A percentile compares a stretch with the other conserved stretches of the same genome.
These are phyloP conservation scores for Mormyrops attenuatus DNA, from an alignment of 2,797 vertebrate genomes.

Conservation along the genomic window DNA sequence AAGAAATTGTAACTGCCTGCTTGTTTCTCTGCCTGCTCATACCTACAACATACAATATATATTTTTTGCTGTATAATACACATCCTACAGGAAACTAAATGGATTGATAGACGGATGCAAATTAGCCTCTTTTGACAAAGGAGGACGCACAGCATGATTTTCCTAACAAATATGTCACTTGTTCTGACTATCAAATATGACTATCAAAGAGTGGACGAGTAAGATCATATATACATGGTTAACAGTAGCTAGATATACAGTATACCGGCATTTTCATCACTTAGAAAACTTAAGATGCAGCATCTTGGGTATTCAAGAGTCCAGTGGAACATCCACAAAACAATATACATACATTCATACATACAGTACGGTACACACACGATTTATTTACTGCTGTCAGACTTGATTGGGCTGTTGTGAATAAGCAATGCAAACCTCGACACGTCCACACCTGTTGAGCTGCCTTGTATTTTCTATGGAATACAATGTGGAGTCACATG, in stretches of 20 bases:
- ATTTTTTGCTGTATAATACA: conserved; percentile 26
- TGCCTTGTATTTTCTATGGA: conserved; percentile 8
- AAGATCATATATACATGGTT: conserved; percentile 36
- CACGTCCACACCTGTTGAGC: not conserved
- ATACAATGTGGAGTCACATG: not conserved
- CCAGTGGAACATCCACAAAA: conserved; percentile 29
- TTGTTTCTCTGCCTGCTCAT: not conserved
- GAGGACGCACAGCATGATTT: not conserved
- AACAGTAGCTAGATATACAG: conserved; percentile 39
- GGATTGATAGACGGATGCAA: conserved; percentile 18
- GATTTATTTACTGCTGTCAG: not conserved
- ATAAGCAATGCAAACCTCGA: not conserved
- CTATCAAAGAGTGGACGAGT: conserved; percentile 17
- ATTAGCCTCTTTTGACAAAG: conserved; percentile 15
- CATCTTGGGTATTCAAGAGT: conserved; percentile 34
- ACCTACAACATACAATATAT: conserved; percentile 13
- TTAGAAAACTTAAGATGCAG: conserved; percentile 41
- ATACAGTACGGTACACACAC: conserved; percentile 1
- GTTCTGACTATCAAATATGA: not conserved
- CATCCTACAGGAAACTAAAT: conserved; percentile 24
- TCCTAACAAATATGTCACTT: conserved; percentile 8
- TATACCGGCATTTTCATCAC: conserved; percentile 41
- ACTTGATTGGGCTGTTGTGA: not conserved
- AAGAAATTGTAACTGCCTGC: not conserved
- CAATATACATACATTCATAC: conserved; percentile 20